Evolutionary conservation across 1,140 invertebrate genomes (phyloP).

Genomic region (Spodoptera litura): DNA sequence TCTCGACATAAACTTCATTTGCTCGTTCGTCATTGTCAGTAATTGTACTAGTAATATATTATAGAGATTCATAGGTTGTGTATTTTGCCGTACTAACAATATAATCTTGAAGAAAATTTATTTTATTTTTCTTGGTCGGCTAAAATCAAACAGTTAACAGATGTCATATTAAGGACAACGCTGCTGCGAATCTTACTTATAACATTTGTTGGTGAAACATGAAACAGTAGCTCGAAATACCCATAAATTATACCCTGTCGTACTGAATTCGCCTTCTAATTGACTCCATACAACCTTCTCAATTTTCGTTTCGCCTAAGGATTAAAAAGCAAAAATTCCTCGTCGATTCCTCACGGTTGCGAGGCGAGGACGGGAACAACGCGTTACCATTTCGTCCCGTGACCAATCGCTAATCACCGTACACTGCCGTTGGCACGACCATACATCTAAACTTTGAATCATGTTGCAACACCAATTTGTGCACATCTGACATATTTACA

Average conservation of each 20-base stretch:
- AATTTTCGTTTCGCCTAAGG: background rate
- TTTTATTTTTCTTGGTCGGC: too few species aligned
- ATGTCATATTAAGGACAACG: too few species aligned
- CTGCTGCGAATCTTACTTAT: too few species aligned
- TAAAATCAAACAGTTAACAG: too few species aligned
- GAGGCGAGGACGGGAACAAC: conserved; percentile 8
- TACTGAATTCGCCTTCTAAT: conserved; percentile 1
- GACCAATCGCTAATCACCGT: conserved; percentile 56
- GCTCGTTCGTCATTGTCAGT: conserved; percentile 28
- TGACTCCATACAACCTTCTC: conserved; percentile 2
- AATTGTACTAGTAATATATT: conserved; percentile 3
- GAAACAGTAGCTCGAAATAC: background rate
- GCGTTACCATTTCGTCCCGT: conserved; percentile 46
- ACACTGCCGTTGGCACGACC: conserved; percentile 36
- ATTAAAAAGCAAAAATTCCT: conserved; percentile 30
- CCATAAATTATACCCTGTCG: background rate
- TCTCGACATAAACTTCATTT: conserved; percentile 30
- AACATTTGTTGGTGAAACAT: too few species aligned
- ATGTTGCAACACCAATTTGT: conserved; percentile 43
- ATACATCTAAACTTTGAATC: conserved; percentile 26
- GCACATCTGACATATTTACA: conserved; percentile 47
- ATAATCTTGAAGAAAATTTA: conserved; percentile 15
- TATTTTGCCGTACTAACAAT: conserved; percentile 8
- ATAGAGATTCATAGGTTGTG: conserved; percentile 22
- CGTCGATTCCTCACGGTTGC: conserved; percentile 28